A percentile compares a stretch with the other conserved stretches of the same genome.
Evolutionary conservation across 1,140 invertebrate species (phyloP).

Genomic region (Heliconius melpomene): DNA sequence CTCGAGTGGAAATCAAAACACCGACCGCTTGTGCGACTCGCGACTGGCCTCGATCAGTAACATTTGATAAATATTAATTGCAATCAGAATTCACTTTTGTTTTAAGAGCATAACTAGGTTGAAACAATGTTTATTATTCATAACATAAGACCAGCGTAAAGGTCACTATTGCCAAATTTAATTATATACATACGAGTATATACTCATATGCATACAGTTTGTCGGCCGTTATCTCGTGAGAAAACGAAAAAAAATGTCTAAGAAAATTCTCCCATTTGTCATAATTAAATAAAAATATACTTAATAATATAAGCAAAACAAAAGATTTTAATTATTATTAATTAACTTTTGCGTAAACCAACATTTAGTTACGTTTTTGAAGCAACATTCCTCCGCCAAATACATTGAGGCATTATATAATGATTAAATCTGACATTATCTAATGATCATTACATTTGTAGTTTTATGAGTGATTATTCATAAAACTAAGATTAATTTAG

Average conservation of each 20-base stretch:
- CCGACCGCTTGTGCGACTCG: too few species aligned
- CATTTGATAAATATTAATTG: too few species aligned
- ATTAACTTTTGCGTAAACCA: not conserved
- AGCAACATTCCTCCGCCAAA: not conserved
- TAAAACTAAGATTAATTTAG: slow-evolving; percentile 28
- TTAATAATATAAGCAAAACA: too few species aligned
- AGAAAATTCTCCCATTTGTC: too few species aligned
- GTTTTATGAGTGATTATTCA: slow-evolving; percentile 11
- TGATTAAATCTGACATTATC: slow-evolving; percentile 4
- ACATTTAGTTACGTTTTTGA: not conserved
- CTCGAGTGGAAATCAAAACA: too few species aligned
- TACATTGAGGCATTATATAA: not conserved
- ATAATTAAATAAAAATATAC: too few species aligned
- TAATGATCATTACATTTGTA: not conserved
- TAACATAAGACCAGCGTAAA: not conserved
- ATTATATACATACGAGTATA: too few species aligned
- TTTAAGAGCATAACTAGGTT: not conserved
- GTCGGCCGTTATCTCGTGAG: not conserved
- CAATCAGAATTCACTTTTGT: not conserved
- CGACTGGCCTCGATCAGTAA: too few species aligned
- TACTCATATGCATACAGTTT: too few species aligned
- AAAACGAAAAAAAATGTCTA: not conserved
- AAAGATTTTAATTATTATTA: too few species aligned
- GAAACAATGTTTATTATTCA: not conserved
- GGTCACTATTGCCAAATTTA: too few species aligned